A percentile compares a stretch with the other conserved stretches of the same genome.
These are phyloP conservation scores for Anabas testudineus DNA, from an alignment of 2,797 vertebrate species.

Conservation along the genomic window DNA sequence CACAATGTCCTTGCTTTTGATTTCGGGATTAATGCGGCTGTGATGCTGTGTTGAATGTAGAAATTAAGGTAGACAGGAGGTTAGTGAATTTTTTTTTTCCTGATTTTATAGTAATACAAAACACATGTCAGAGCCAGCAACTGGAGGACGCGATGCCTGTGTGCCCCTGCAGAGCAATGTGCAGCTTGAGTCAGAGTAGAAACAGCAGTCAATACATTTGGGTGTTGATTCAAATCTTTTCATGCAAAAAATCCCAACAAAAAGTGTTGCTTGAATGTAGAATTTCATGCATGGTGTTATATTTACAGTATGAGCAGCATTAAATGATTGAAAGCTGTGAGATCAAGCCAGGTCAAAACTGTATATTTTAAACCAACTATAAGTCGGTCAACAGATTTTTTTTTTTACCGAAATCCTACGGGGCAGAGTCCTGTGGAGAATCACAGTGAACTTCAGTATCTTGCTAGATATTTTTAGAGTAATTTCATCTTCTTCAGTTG, in stretches of 20 bases:
- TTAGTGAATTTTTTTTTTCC: background rate
- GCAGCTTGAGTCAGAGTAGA: background rate
- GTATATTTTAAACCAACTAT: slow-evolving; percentile 11
- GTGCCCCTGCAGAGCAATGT: slow-evolving; percentile 8
- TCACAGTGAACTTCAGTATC: slow-evolving; percentile 27
- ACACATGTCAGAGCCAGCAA: background rate
- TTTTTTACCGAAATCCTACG: slow-evolving; percentile 11
- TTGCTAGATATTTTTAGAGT: slow-evolving; percentile 37
- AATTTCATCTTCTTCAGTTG: slow-evolving; percentile 21
- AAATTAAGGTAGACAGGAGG: background rate
- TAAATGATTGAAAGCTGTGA: slow-evolving; percentile 19
- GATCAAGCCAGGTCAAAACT: slow-evolving; percentile 35
- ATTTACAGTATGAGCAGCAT: slow-evolving; percentile 27
- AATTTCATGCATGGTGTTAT: background rate
- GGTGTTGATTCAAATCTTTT: slow-evolving; percentile 24
- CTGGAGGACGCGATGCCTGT: background rate
- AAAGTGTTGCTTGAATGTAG: slow-evolving; percentile 15
- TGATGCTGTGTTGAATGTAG: background rate
- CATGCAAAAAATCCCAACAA: background rate
- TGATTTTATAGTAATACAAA: slow-evolving; percentile 12
- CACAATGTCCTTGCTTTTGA: too few species aligned
- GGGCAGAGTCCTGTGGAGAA: slow-evolving; percentile 16
- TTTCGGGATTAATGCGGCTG: background rate
- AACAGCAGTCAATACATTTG: slow-evolving; percentile 28
- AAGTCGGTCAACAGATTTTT: slow-evolving; percentile 11